A percentile compares a stretch with the other conserved stretches of the same genome.
phyloP scores from a whole-genome alignment of 1,140 invertebrate genomes.

The Eufriesea mexicana region DNA sequence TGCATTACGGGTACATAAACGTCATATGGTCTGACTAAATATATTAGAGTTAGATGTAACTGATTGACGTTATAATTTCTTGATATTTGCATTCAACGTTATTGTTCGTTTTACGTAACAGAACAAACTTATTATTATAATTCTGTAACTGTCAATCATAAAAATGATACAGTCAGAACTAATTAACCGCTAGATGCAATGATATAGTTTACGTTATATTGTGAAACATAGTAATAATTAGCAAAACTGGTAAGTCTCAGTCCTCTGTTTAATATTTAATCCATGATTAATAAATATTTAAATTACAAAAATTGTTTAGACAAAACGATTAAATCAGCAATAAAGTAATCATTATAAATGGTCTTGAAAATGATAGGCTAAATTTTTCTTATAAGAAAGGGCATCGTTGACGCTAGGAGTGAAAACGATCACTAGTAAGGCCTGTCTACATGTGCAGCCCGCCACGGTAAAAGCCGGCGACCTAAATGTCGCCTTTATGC shows the following conservation, averaged over 20 bases:
- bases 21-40: constrained; percentile 18
- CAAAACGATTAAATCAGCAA: not conserved
- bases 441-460: constrained; percentile 48
- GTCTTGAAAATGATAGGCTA: too few species aligned
- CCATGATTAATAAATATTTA: not conserved
- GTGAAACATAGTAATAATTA: too few species aligned
- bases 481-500: constrained; percentile 71
- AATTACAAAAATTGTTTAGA: not conserved
- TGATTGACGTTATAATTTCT: constrained; percentile 31
- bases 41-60: constrained; percentile 26
- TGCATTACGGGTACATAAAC: constrained; percentile 43
- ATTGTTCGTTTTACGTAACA: not conserved
- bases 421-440: constrained; percentile 41
- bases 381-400: not conserved
- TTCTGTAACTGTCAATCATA: too few species aligned
- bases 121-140: not conserved
- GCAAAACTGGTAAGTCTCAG: too few species aligned
- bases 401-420: not conserved
- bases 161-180: not conserved
- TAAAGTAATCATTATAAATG: not conserved
- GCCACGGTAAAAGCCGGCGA: constrained; percentile 65
- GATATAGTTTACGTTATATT: not conserved
- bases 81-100: not conserved
- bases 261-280: not conserved
- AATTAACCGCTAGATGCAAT: not conserved